Evolutionary conservation across 2,113 vertebrate species (phyloP), one percentile per base, ranked within the genome.

Genomic region (Hyaena hyaena): DNA sequence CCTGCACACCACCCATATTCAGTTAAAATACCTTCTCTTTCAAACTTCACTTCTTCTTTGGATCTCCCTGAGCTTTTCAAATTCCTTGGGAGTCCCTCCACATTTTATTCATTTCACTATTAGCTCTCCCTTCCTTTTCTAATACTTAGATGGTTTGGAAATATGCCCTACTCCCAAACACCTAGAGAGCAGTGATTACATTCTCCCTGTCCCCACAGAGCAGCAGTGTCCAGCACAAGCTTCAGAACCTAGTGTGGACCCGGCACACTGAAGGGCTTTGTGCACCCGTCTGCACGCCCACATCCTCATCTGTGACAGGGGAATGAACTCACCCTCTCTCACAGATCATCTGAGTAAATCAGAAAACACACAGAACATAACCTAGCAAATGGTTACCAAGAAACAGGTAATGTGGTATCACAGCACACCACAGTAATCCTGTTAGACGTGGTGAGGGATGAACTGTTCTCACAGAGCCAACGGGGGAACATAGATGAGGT

Each of bases 191-290:
- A 39, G 61, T 12, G 21, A 23, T 14, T 21, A 5, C 63, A 23
- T 24, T 53, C 39, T 43, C 69, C 61, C 31, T 4, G 7, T 24
- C 26, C 33, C 45, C 15, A 12, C 6, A 0, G 61, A 28, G 39
- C n/a, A 39, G 58, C n/a, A 35, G 55, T 0, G 45, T 23, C n/a
- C 28, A 65, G 10, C 19, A n/a, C 17, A 48, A 73, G 53, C 73
- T 45, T 10, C 48, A 3, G 17, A 10, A 63, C 28, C 90, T 3
- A 6, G 23, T 43, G 1, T 0, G 48, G 17, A 85, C 28, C 19
- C 0, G 0, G 0, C 2, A 8, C 10, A 0, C 21, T 7, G 12
- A 82, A n/a, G 19, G 15, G 77, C 55, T 85, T 31, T 33, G 12
- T 8, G 39, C 21, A 55, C 16, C 21, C 6, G n/a, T 2, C 12